Conservation (phyloP, 2,888 invertebrate genomes). For the Ptychoptera contaminata region DNA sequence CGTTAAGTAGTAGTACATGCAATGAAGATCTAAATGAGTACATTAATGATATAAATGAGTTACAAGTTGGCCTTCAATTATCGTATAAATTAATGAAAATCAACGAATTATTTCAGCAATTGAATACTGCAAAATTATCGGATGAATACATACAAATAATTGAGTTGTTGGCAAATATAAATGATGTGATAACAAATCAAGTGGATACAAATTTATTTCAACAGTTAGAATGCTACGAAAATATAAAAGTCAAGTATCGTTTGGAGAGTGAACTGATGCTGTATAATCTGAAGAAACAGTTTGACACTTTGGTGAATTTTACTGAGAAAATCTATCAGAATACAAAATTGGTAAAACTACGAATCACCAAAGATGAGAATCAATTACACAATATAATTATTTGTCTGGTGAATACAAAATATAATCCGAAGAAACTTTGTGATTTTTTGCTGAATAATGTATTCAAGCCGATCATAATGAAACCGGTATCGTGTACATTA, state of each 20-base stretch:
- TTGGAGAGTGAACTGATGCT: conserved; percentile 24
- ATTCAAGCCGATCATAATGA: conserved; percentile 24
- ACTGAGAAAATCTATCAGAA: conserved; percentile 25
- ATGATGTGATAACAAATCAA: conserved; percentile 18
- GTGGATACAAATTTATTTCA: conserved; percentile 20
- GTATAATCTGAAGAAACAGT: conserved; percentile 25
- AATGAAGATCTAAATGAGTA: conserved; percentile 42
- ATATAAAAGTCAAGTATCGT: conserved; percentile 25
- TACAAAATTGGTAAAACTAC: conserved; percentile 23
- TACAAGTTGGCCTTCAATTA: conserved; percentile 35
- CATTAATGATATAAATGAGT: conserved; percentile 36
- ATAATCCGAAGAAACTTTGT: conserved; percentile 24
- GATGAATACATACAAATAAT: conserved; percentile 23
- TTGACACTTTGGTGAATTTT: conserved; percentile 24
- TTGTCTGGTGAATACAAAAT: conserved; percentile 25
- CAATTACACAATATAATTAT: conserved; percentile 24
- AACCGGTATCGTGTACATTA: conserved; percentile 25
- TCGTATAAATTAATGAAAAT: conserved; percentile 31
- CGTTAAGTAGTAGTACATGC: conserved; percentile 33
- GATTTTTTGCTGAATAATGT: conserved; percentile 25
- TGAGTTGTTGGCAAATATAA: conserved; percentile 22
- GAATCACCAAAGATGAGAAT: conserved; percentile 21
- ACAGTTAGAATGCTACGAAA: conserved; percentile 23
- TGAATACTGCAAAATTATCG: conserved; percentile 23
- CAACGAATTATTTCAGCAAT: conserved; percentile 30